phyloP scores from a whole-genome alignment of 2,113 vertebrate species.

The Ochotona curzoniae region DNA sequence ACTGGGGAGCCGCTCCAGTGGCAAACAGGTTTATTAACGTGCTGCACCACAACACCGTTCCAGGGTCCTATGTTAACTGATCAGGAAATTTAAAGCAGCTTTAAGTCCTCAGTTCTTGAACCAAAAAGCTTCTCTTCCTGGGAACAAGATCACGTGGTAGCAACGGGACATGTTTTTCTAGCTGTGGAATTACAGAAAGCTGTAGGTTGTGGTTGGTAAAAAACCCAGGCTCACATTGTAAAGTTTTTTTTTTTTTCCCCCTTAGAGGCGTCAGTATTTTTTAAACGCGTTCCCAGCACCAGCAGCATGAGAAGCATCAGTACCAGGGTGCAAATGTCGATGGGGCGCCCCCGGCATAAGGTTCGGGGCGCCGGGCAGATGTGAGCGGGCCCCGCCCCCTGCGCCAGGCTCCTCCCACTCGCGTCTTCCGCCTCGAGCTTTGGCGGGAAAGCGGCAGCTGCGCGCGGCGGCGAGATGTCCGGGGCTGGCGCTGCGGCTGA shows the following conservation, averaged over 20 bases:
- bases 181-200: not conserved
- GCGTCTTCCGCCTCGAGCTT: not conserved
- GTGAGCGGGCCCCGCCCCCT: no score
- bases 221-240: not conserved
- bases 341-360: no score
- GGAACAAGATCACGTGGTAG: not conserved
- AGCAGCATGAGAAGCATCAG: not conserved
- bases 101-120: not conserved
- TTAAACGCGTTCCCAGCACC: not conserved
- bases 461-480: not conserved
- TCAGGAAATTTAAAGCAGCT: constrained; percentile 6
- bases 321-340: not conserved
- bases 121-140: not conserved
- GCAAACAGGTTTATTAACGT: no score
- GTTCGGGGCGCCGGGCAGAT: no score
- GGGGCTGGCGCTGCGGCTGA: accelerated
- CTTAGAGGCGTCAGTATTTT: not conserved
- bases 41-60: no score
- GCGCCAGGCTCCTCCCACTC: not conserved
- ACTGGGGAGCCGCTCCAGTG: no score
- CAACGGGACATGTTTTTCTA: not conserved
- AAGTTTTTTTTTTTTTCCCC: not conserved
- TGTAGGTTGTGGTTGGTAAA: not conserved
- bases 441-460: constrained; percentile 36
- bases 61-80: constrained; percentile 8